These are phyloP conservation scores for Microcebus tavaratra DNA, from an alignment of 2,113 vertebrate genomes.

Conservation along the genomic window DNA sequence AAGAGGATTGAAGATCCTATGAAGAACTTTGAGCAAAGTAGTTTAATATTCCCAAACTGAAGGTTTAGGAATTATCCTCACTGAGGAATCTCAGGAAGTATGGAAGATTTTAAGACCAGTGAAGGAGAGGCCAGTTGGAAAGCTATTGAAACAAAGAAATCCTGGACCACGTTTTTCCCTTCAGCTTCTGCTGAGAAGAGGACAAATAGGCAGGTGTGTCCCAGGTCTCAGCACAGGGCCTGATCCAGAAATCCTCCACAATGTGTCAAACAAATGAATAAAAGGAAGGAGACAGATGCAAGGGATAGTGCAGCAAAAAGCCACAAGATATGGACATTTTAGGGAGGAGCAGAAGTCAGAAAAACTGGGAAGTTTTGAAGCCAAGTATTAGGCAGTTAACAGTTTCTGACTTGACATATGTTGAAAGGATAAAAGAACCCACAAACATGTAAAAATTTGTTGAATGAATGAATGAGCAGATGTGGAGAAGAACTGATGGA, in stretches of 20 bases:
- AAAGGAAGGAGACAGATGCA: not conserved
- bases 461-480: not conserved
- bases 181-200: not conserved
- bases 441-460: not conserved
- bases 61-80: not conserved
- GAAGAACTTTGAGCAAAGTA: not conserved
- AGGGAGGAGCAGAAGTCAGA: not conserved
- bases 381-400: not conserved
- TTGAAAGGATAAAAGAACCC: not conserved
- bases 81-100: not conserved
- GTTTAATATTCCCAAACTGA: not conserved
- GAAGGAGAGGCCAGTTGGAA: not conserved
- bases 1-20: not conserved
- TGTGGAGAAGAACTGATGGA: not conserved
- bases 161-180: not conserved
- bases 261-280: not conserved
- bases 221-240: not conserved
- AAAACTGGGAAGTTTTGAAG: not conserved
- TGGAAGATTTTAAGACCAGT: not conserved
- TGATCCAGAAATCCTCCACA: too few relatives aligned
- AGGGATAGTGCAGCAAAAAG: not conserved
- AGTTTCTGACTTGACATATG: not conserved
- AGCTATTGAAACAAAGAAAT: not conserved
- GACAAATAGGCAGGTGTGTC: not conserved
- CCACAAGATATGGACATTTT: not conserved